Evolutionary conservation across 2,113 vertebrate species (phyloP), one percentile per base, ranked within the genome.

Genomic region (Procavia capensis): DNA sequence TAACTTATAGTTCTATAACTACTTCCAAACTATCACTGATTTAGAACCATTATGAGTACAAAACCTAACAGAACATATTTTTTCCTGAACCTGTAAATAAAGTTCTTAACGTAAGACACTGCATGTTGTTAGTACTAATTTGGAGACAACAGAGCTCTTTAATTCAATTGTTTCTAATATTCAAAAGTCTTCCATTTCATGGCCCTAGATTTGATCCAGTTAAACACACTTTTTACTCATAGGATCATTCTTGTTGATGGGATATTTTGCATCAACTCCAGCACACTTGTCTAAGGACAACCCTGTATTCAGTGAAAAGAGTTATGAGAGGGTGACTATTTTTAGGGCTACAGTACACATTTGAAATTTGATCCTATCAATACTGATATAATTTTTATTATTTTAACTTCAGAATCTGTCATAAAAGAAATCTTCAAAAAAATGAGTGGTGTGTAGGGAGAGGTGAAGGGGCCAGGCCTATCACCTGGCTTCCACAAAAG

Each of bases 11-110:
- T 68, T 79, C 63, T 45, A 81, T 54, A 79, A 24, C 16, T 41
- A 17, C 54, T 85, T 90, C 61, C 36, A 36, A 86, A 79, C 11
- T 43, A 45, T 79, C n/a, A 41, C 34, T 70, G 24, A 78, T 63
- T 47, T 70, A 36, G 34, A 70, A 70, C 9, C 50, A 70, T 72
- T n/a, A 39, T 3, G 43, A 85, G 83, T 47, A 50, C 31, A 66
- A 90, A 88, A 31, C 68, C 25, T 24, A 72, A 27, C 2, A n/a
- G 54, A 36, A 14, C 50, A 11, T 39, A 34, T n/a, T 74, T 27
- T 90, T 43, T 80, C 47, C 43, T 85, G 64, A 47, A 36, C 10
- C 92, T 45, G 61, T 80, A 85, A 76, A 25, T 47, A 66, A 86
- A 88, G 41, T 50, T 11, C 17, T 39, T 78, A 88, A 39, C 41